A percentile compares a stretch with the other conserved stretches of the same genome.
Conservation (phyloP, 2,113 vertebrate species). For the Thomomys bottae region DNA sequence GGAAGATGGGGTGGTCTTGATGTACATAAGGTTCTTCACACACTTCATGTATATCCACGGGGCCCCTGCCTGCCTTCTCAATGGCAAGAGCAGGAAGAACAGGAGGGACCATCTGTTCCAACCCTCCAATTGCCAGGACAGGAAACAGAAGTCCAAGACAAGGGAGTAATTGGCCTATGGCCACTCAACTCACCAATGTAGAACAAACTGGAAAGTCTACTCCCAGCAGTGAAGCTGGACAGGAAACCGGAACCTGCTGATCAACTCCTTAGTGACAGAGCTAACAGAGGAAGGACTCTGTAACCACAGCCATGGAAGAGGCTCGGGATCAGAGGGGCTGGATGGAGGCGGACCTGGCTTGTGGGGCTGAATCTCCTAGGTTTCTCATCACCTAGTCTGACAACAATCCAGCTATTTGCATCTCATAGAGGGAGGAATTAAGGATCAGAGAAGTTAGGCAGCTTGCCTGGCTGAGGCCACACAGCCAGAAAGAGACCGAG, state of each 20-base stretch:
- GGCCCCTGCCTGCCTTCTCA: neutral
- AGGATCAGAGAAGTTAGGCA: conserved; percentile 5
- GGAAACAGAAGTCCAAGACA: conserved; percentile 39
- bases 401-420: neutral
- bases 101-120: conserved; percentile 4
- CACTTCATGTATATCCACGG: neutral
- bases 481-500: neutral
- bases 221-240: conserved; percentile 16
- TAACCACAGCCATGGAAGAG: neutral
- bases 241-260: conserved; percentile 45
- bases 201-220: neutral
- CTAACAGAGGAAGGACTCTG: neutral
- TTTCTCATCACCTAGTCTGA: neutral
- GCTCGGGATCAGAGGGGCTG: neutral
- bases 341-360: neutral
- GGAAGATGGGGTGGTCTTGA: neutral
- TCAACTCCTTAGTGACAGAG: neutral
- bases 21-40: neutral
- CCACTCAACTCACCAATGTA: conserved; percentile 24
- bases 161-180: neutral
- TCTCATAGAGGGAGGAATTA: neutral
- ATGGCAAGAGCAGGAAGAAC: conserved; percentile 30
- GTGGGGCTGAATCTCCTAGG: neutral
- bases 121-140: neutral
- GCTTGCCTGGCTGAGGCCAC: neutral